Evolutionary conservation across 1,140 invertebrate genomes (phyloP).

Genomic region (Euschistus heros): DNA sequence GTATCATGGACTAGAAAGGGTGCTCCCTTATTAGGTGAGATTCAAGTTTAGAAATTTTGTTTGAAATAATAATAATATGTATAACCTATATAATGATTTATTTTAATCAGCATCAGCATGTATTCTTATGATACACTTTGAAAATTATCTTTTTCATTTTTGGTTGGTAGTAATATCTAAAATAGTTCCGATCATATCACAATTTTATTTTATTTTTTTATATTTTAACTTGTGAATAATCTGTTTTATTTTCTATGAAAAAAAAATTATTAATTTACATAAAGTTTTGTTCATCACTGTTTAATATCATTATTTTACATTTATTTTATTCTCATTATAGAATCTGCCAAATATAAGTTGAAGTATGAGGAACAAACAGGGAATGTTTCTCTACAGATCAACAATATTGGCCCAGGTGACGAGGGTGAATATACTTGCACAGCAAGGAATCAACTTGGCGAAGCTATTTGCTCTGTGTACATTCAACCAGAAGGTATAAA

Average conservation of each 20-base stretch:
- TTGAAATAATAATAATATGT: no score
- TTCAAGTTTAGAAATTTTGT: no score
- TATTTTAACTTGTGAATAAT: no score
- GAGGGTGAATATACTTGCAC: slow-evolving; percentile 93
- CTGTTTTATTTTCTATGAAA: no score
- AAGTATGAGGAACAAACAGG: slow-evolving; percentile 78
- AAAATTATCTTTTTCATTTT: no score
- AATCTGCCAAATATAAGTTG: slow-evolving; percentile 75
- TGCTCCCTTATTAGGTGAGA: slow-evolving; percentile 53
- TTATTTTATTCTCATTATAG: slow-evolving; percentile 32
- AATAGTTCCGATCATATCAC: no score
- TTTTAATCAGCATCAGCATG: no score
- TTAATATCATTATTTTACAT: not conserved
- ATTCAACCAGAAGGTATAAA: slow-evolving; percentile 75
- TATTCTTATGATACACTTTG: no score
- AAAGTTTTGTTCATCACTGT: not conserved
- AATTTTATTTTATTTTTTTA: no score
- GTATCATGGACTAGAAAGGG: slow-evolving; percentile 91
- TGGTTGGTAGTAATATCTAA: no score
- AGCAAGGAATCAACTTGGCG: slow-evolving; percentile 83
- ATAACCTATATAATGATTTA: no score
- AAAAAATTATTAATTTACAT: no score
- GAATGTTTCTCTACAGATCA: slow-evolving; percentile 76
- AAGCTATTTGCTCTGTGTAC: slow-evolving; percentile 88
- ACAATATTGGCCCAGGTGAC: slow-evolving; percentile 83